Evolutionary conservation across 53 echinoderm and acorn worm genomes (phyloP).

Genomic region (Pentamera pediparva): DNA sequence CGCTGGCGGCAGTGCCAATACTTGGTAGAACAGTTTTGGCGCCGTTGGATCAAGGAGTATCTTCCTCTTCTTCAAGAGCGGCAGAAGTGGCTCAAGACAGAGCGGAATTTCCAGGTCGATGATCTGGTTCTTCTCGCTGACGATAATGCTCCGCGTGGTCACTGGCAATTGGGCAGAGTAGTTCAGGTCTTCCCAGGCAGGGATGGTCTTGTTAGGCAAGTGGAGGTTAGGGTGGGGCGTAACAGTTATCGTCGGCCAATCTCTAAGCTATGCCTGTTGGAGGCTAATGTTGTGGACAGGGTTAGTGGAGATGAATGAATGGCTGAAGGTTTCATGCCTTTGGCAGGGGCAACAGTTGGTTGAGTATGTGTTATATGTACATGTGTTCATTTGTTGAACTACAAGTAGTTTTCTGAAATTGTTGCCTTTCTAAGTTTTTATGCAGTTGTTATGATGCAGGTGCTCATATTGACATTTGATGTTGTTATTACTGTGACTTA

Average conservation of each 20-base stretch:
- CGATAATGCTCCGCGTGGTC: constrained; percentile 37
- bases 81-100: constrained; percentile 43
- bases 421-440: no score
- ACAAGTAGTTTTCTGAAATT: no score
- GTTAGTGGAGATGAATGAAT: no score
- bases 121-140: constrained; percentile 54
- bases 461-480: not conserved
- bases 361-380: no score
- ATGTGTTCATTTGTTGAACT: no score
- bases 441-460: no score
- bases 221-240: constrained; percentile 1
- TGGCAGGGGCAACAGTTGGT: no score
- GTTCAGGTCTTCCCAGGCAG: not conserved
- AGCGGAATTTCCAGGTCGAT: constrained; percentile 37
- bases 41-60: constrained; percentile 48
- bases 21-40: constrained; percentile 54
- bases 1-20: constrained; percentile 61
- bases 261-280: constrained; percentile 21
- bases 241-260: constrained; percentile 25
- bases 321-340: no score
- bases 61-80: constrained; percentile 49
- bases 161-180: constrained; percentile 45
- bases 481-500: not conserved
- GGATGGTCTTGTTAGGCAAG: not conserved
- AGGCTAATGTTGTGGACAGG: not conserved